Conservation (phyloP, 2,113 vertebrate species). For the Thunnus thynnus region DNA sequence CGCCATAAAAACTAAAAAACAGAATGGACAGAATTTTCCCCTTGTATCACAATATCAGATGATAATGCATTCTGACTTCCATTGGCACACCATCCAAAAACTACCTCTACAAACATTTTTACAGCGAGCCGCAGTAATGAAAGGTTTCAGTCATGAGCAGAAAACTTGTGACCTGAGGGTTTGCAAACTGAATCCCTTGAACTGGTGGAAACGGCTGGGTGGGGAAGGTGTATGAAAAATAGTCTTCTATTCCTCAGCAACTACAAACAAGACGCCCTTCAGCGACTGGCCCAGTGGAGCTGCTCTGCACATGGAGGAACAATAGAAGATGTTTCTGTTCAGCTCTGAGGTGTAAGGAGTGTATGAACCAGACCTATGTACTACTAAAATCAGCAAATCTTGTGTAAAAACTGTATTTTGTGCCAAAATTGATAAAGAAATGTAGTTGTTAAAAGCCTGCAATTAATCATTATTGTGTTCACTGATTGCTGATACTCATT, state of each 20-base stretch:
- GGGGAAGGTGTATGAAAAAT: constrained; percentile 19
- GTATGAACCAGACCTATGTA: constrained; percentile 4
- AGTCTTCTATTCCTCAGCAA: constrained; percentile 21
- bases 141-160: constrained; percentile 17
- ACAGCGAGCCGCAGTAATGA: not conserved
- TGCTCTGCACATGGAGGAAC: constrained; percentile 39
- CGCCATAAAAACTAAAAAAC: no score
- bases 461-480: not conserved
- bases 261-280: constrained; percentile 50
- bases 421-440: not conserved
- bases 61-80: not conserved
- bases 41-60: not conserved
- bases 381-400: constrained; percentile 8
- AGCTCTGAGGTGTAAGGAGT: constrained; percentile 3
- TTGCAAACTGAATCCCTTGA: not conserved
- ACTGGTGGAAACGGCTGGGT: not conserved
- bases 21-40: not conserved
- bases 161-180: constrained; percentile 5
- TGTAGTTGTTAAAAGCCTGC: not conserved
- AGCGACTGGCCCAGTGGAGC: constrained; percentile 43
- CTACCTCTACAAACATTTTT: not conserved
- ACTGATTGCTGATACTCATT: not conserved
- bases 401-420: not conserved
- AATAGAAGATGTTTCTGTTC: constrained; percentile 33
- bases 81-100: not conserved